phyloP scores from a whole-genome alignment of 2,888 invertebrate genomes.

The Megastigmus dorsalis region DNA sequence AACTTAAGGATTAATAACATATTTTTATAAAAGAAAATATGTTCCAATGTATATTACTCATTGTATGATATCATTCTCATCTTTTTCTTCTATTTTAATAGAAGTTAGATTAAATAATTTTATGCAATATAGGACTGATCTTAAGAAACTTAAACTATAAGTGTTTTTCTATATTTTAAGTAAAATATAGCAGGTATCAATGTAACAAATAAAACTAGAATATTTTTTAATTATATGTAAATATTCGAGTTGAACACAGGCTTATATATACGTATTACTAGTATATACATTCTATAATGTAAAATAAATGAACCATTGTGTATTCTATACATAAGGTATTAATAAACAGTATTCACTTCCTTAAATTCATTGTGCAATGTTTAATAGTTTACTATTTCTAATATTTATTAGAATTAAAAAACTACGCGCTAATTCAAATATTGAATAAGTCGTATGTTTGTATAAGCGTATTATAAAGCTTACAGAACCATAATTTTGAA shows the following conservation, averaged over 20 bases:
- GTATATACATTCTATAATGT: neutral
- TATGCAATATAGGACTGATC: constrained; percentile 10
- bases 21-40: constrained; percentile 11
- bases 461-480: too few relatives aligned
- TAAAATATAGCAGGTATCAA: neutral
- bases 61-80: constrained; percentile 32
- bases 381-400: too few relatives aligned
- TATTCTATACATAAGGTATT: neutral
- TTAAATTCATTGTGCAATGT: too few relatives aligned
- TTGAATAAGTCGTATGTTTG: too few relatives aligned
- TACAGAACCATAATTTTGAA: too few relatives aligned
- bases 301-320: neutral
- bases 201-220: neutral
- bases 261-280: neutral
- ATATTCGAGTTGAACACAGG: neutral
- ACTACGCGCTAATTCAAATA: too few relatives aligned
- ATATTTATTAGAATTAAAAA: too few relatives aligned
- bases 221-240: neutral
- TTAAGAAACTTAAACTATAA: neutral
- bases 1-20: neutral
- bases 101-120: neutral
- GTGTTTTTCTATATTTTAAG: constrained; percentile 1
- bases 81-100: constrained; percentile 1
- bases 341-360: constrained; percentile 27
- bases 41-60: neutral